Conservation (phyloP, 2,113 vertebrate species). For the Rhipidura dahli region DNA sequence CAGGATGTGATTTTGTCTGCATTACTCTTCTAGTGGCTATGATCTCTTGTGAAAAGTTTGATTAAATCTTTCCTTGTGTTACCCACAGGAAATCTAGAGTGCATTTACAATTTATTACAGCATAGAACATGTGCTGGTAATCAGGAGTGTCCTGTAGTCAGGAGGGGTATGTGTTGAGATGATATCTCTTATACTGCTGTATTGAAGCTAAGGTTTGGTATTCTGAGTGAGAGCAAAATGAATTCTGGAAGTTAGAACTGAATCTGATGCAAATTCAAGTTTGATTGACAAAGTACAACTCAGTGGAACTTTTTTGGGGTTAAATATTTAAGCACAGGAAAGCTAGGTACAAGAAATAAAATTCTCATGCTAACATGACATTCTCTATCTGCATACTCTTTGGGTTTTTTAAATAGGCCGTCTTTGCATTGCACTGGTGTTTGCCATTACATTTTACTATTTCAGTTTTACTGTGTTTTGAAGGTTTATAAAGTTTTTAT, state of each 20-base stretch:
- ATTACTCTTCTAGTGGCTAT: background rate
- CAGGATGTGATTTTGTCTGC: background rate
- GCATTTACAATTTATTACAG: background rate
- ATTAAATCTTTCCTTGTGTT: background rate
- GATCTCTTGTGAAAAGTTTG: background rate
- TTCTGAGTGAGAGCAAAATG: background rate
- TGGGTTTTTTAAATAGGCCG: background rate
- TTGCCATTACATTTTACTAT: background rate
- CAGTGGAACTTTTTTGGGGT: background rate
- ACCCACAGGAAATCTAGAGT: background rate
- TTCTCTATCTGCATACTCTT: background rate
- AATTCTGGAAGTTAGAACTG: background rate
- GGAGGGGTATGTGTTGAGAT: background rate
- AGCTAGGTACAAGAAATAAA: background rate
- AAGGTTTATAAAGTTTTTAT: background rate
- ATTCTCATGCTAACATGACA: background rate
- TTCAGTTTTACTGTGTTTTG: background rate
- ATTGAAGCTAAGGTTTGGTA: background rate
- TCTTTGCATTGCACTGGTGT: background rate
- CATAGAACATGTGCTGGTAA: background rate
- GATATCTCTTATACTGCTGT: background rate
- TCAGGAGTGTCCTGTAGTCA: background rate
- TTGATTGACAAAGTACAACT: background rate
- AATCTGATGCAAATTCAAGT: background rate
- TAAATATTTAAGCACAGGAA: background rate